Percentiles rank a stretch among this genome's conserved stretches.
These are phyloP conservation scores for Macrobrachium nipponense DNA, from an alignment of 1,140 invertebrate species.

Conservation along the genomic window DNA sequence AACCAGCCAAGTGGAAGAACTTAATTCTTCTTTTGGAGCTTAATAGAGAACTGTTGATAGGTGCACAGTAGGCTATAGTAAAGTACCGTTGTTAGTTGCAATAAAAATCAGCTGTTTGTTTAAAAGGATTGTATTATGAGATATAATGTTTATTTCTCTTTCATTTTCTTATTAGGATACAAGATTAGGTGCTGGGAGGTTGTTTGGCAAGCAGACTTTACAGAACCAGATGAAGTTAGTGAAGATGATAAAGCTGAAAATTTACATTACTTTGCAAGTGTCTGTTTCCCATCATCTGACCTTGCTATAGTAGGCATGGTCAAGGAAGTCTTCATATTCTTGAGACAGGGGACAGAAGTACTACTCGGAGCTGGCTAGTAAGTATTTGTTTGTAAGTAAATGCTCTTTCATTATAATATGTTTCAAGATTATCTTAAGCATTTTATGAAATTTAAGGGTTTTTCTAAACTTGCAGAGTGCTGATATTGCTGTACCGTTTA, in stretches of 20 bases:
- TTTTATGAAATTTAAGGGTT: background rate
- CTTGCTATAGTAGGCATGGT: constrained; percentile 36
- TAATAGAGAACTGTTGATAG: no score
- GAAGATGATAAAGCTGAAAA: constrained; percentile 5
- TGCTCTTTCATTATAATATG: background rate
- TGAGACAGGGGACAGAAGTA: constrained; percentile 24
- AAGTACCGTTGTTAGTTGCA: background rate
- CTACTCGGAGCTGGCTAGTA: constrained; percentile 44
- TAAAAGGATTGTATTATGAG: background rate
- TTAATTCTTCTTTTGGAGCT: no score
- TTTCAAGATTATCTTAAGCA: background rate
- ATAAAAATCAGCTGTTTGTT: no score
- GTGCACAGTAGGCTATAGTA: no score
- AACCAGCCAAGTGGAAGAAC: no score
- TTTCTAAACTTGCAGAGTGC: no score
- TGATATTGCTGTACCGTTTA: no score
- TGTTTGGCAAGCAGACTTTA: constrained; percentile 43
- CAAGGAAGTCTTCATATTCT: constrained; percentile 33
- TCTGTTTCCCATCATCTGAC: constrained; percentile 31
- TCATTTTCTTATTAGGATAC: constrained; percentile 18
- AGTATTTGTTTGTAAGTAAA: background rate
- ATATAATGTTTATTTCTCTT: background rate
- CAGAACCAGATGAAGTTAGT: constrained; percentile 3
- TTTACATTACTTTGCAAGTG: constrained; percentile 30
- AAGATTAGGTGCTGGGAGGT: constrained; percentile 39